Evolutionary conservation across 1,140 invertebrate genomes (phyloP).

Genomic region (Oryctes rhinoceros): DNA sequence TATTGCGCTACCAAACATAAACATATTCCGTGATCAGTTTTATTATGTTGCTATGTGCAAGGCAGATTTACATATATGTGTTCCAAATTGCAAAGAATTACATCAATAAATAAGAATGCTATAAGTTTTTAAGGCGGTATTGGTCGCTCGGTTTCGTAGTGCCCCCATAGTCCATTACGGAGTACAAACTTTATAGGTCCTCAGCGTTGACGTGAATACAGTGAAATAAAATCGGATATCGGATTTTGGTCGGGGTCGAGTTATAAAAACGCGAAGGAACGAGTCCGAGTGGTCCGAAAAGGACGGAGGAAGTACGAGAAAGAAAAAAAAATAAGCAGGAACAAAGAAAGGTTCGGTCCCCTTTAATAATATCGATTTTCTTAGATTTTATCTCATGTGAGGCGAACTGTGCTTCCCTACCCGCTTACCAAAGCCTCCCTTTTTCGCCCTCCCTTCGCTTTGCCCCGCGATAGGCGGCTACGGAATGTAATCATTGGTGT

Average conservation of each 20-base stretch:
- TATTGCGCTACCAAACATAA: too few species aligned
- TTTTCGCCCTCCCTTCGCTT: neutral
- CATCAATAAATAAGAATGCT: too few species aligned
- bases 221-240: constrained; percentile 30
- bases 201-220: constrained; percentile 32
- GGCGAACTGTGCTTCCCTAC: neutral
- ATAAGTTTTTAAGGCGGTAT: too few species aligned
- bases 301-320: neutral
- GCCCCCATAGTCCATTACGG: neutral
- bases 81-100: too few species aligned
- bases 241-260: constrained; percentile 10
- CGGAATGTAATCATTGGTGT: constrained; percentile 34
- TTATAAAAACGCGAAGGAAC: neutral
- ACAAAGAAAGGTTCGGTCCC: constrained; percentile 12
- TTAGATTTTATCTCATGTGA: constrained; percentile 30
- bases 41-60: too few species aligned
- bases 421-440: neutral
- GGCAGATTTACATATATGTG: too few species aligned
- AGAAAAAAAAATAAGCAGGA: neutral
- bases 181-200: constrained; percentile 23
- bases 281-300: neutral
- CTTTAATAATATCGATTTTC: constrained; percentile 34
- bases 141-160: neutral
- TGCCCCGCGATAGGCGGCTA: neutral
- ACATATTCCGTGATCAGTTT: too few species aligned